These are phyloP conservation scores for Machaerirhynchus nigripectus DNA, from an alignment of 2,113 vertebrate genomes.

Conservation along the genomic window DNA sequence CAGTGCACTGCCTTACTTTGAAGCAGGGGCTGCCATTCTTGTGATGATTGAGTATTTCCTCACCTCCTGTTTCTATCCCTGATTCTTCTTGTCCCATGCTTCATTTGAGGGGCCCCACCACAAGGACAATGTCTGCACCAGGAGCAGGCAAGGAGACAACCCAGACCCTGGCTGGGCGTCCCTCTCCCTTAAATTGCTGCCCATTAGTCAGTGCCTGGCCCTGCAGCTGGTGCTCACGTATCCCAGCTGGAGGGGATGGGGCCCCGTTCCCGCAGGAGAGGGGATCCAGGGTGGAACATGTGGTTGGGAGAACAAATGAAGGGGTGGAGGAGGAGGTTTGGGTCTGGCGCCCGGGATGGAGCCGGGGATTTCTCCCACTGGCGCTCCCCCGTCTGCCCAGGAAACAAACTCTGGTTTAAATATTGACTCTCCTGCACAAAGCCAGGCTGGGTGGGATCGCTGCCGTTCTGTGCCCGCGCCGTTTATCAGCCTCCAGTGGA, in stretches of 20 bases:
- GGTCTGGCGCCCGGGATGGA: accelerated
- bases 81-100: not conserved
- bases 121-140: accelerated
- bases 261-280: not conserved
- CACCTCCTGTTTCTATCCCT: not conserved
- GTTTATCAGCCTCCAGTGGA: not conserved
- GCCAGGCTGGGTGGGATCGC: not conserved
- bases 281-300: not conserved
- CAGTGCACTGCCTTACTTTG: not conserved
- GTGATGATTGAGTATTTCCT: not conserved
- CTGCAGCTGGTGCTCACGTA: not conserved
- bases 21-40: not conserved
- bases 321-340: not conserved
- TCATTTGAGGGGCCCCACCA: not conserved
- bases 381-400: not conserved
- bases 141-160: not conserved
- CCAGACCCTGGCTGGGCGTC: not conserved
- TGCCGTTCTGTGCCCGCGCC: accelerated
- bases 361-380: not conserved
- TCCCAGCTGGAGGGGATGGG: not conserved
- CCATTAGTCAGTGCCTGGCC: not conserved
- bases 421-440: conserved; percentile 28
- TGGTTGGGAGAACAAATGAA: not conserved
- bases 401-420: conserved; percentile 7
- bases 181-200: not conserved